Percentiles rank a stretch among this genome's conserved stretches.
These are phyloP conservation scores for Drosophila nebulosa DNA, from an alignment of 1,140 invertebrate genomes.

Conservation along the genomic window DNA sequence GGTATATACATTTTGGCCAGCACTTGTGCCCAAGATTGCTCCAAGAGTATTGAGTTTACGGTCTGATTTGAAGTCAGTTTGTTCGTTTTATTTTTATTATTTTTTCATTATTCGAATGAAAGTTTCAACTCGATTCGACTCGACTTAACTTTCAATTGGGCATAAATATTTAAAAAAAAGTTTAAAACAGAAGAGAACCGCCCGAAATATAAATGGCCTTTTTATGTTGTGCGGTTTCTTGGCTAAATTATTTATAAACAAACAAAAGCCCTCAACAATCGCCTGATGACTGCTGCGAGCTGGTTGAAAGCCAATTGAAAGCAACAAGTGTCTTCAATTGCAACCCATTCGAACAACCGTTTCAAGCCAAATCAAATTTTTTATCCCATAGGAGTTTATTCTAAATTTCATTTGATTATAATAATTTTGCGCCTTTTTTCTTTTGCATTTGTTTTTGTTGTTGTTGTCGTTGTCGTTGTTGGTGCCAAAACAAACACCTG, in stretches of 20 bases:
- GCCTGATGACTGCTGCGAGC: no score
- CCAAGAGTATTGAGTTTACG: neutral
- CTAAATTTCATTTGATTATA: no score
- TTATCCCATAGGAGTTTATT: no score
- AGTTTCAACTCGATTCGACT: neutral
- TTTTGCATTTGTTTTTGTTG: neutral
- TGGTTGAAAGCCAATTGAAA: constrained; percentile 8
- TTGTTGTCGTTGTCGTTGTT: constrained; percentile 6
- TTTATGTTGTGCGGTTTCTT: constrained; percentile 42
- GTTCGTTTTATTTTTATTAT: neutral
- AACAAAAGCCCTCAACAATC: constrained; percentile 20
- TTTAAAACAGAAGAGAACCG: neutral
- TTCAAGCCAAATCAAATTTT: neutral
- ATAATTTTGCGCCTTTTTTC: neutral
- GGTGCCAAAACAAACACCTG: constrained; percentile 73
- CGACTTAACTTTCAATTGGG: constrained; percentile 1
- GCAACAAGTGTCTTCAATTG: constrained; percentile 44
- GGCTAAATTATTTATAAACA: constrained; percentile 35
- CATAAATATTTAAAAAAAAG: constrained; percentile 8
- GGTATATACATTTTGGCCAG: neutral
- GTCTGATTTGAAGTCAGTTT: neutral
- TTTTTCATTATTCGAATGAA: constrained; percentile 3
- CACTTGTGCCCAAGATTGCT: no score
- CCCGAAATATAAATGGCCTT: constrained; percentile 52
- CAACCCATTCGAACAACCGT: neutral